These are phyloP conservation scores for Quadriops clusia DNA, from an alignment of 2,888 invertebrate species.

Conservation along the genomic window DNA sequence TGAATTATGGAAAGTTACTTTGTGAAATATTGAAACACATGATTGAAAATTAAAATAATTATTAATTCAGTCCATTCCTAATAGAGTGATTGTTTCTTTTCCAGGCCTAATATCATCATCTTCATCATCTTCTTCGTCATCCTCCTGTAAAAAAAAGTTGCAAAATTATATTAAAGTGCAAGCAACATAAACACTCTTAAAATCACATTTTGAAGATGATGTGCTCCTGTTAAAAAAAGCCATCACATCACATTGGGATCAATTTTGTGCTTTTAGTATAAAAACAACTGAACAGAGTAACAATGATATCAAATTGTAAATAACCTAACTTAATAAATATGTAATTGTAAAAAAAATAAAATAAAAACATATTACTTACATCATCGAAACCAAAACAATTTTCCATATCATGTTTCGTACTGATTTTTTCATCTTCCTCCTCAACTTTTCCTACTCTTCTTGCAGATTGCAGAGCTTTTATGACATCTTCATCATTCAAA, in stretches of 20 bases:
- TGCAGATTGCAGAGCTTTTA: constrained; percentile 33
- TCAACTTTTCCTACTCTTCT: constrained; percentile 29
- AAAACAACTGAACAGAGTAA: neutral
- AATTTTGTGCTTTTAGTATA: neutral
- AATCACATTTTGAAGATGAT: neutral
- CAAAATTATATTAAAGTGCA: constrained; percentile 1
- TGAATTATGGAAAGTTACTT: too few species aligned
- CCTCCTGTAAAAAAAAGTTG: constrained; percentile 26
- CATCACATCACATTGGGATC: neutral
- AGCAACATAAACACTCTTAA: neutral
- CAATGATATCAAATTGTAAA: constrained; percentile 5
- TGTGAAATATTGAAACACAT: too few species aligned
- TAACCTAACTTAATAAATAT: neutral
- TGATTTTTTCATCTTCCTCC: constrained; percentile 27
- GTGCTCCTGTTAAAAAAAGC: neutral
- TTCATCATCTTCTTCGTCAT: constrained; percentile 39
- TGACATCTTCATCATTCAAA: constrained; percentile 36
- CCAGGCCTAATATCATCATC: constrained; percentile 24
- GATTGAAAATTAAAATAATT: too few species aligned
- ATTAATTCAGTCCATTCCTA: constrained; percentile 27
- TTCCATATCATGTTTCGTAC: constrained; percentile 56
- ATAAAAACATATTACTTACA: constrained; percentile 37
- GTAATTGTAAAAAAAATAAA: constrained; percentile 15
- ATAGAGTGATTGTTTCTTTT: constrained; percentile 31
- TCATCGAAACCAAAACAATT: constrained; percentile 80